Evolutionary conservation across 2,113 vertebrate species (phyloP), one percentile per base, ranked within the genome.

Genomic region (Atractosteus spatula): DNA sequence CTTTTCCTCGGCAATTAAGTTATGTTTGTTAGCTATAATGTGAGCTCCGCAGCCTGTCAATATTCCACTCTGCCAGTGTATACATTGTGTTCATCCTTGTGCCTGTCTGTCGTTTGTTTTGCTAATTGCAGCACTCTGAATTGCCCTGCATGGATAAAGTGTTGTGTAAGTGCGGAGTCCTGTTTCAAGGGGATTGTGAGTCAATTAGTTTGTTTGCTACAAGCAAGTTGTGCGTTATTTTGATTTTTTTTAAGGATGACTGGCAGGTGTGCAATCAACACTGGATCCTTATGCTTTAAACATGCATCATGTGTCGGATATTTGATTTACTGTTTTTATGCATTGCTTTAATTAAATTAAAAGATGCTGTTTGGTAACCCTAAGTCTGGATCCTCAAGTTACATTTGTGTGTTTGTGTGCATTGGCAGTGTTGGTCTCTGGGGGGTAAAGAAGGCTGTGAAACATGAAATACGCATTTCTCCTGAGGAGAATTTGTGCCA

Each of bases 301-400:
- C 17, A 10, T 56, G 51, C 54, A 72, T 54, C 47, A 17, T 51
- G 65, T 51, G 29, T 59, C 8, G 10, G 13, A 13, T 17, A 55
- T 45, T 29, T 29, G 16, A 7, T 10, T 51, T 62, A 16, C 12
- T 8, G 43, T 66, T 47, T 43, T 68, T 43, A 61, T 68, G 64
- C 71, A 68, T 73, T 68, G 61, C 59, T 68, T 66, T 47, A 42
- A 4, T 43, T 54, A 14, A n/a, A 4, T 43, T 54, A 41, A n/a
- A 45, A 59, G 12, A 45, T 72, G 71, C 70, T 43, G 14, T 72
- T 72, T 72, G 42, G 70, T 29, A 64, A 12, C 6, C 42, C 61
- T 68, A 61, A 29, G 51, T 41, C 4, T 66, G 42, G 43, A 59
- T 8, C 4, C 16, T 67, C 41, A 42, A 66, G 71, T 8, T 14